Conservation (phyloP, 2,888 invertebrate species). For the Actias luna region DNA sequence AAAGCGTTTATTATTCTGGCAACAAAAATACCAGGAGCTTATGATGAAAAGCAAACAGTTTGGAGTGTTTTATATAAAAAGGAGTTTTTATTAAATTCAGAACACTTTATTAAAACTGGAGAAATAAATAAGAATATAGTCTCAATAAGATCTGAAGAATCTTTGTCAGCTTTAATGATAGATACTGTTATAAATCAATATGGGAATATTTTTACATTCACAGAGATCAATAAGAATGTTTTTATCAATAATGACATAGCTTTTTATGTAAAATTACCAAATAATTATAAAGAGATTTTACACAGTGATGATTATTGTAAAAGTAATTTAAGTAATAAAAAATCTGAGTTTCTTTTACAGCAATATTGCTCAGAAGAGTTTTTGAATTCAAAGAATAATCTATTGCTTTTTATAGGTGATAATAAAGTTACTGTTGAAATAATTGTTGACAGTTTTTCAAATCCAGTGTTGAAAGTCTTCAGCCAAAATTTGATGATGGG, state of each 20-base stretch:
- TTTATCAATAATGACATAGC: constrained; percentile 30
- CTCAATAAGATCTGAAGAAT: constrained; percentile 37
- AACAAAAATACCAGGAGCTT: constrained; percentile 52
- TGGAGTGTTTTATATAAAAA: constrained; percentile 56
- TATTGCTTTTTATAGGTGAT: constrained; percentile 44
- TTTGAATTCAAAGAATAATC: constrained; percentile 41
- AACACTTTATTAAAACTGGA: constrained; percentile 56
- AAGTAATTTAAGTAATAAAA: constrained; percentile 35
- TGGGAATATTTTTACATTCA: constrained; percentile 47
- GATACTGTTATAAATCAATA: constrained; percentile 36
- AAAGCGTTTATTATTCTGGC: constrained; percentile 51
- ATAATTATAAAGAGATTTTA: constrained; percentile 43
- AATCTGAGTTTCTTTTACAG: constrained; percentile 39
- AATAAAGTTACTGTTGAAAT: constrained; percentile 47
- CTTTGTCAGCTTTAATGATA: constrained; percentile 42
- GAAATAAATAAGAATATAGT: constrained; percentile 24
- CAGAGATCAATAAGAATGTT: constrained; percentile 24
- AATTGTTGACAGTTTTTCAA: constrained; percentile 50
- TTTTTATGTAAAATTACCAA: constrained; percentile 55
- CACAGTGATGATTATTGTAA: constrained; percentile 32
- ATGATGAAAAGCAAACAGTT: constrained; percentile 47
- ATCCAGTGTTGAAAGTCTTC: constrained; percentile 46
- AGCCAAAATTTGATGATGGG: constrained; percentile 45
- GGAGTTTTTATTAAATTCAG: constrained; percentile 43
- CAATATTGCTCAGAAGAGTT: constrained; percentile 50